Evolutionary conservation across 2,888 invertebrate species (phyloP), one percentile per base, ranked within the genome.

Genomic region (Lepidocyrtoides sp.): DNA sequence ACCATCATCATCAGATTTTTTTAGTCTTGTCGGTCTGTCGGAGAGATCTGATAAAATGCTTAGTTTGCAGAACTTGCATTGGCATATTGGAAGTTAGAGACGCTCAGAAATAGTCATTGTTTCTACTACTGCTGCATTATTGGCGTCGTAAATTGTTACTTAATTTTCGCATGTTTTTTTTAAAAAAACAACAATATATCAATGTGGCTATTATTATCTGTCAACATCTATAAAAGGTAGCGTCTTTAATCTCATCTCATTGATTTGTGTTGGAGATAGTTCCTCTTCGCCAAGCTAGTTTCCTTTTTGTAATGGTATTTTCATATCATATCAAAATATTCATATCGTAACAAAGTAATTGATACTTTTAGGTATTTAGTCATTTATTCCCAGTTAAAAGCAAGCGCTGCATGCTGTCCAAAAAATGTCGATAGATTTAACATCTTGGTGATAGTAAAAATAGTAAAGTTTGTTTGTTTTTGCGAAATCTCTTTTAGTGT

Each of bases 191-290:
- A 57, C 7, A 57, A 17, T 17, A 57, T 20, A 57, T 2, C 7
- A 36, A 7, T 36, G 36, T 36, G 2, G 7, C 2, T 36, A 36
- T 4, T 36, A 36, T 2, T 36, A 36, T 20, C 20, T 57, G 57
- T 10, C 10, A 17, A 20, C 23, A 57, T 57, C 10, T 36, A 36
- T 36, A 36, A 36, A 36, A 7, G 3, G 57, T 57, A 57, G 48
- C 17, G 57, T 17, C 7, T 17, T 57, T 57, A 17, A 20, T 48
- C 63, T 63, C 63, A 29, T 20, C 54, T 10, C 63, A n/a, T 1
- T 36, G 2, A 69, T 69, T 66, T 60, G 3, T 36, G 36, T 36
- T 36, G 2, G 36, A 54, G 72, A 85, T 72, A n/a, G 85, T 85
- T 85, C 57, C 85, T 7, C 36, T 36, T 36, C 3, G 14, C 85